phyloP scores from a whole-genome alignment of 2,113 vertebrate genomes.

The Melanocharis versteri region DNA sequence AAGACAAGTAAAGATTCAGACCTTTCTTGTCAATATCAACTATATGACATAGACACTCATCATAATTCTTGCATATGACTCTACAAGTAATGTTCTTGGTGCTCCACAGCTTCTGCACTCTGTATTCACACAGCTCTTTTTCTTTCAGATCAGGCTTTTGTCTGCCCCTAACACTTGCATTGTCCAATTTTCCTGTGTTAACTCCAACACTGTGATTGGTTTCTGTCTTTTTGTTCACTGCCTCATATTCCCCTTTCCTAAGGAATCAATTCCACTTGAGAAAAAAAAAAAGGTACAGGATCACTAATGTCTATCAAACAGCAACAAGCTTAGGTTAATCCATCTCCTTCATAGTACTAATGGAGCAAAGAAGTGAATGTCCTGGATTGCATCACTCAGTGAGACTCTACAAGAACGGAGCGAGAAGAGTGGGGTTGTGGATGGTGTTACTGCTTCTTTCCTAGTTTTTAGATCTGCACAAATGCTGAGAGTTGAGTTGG shows the following conservation, averaged over 20 bases:
- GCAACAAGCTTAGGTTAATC: not conserved
- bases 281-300: not conserved
- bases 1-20: not conserved
- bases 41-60: accelerated
- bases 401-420: not conserved
- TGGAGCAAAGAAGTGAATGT: not conserved
- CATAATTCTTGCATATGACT: not conserved
- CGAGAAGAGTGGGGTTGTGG: not conserved
- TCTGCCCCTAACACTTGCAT: not conserved
- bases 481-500: accelerated
- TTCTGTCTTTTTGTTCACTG: not conserved
- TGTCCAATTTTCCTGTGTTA: not conserved
- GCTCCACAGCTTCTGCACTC: not conserved
- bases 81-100: not conserved
- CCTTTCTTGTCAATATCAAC: not conserved
- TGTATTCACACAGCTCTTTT: not conserved
- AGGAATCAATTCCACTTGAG: not conserved
- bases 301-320: not conserved
- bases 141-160: not conserved
- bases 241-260: not conserved
- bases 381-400: not conserved
- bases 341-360: not conserved
- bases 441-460: not conserved
- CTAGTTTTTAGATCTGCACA: not conserved
- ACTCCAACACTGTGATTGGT: not conserved